phyloP scores from a whole-genome alignment of 2,888 invertebrate species.

The Clistopyga incitator region DNA sequence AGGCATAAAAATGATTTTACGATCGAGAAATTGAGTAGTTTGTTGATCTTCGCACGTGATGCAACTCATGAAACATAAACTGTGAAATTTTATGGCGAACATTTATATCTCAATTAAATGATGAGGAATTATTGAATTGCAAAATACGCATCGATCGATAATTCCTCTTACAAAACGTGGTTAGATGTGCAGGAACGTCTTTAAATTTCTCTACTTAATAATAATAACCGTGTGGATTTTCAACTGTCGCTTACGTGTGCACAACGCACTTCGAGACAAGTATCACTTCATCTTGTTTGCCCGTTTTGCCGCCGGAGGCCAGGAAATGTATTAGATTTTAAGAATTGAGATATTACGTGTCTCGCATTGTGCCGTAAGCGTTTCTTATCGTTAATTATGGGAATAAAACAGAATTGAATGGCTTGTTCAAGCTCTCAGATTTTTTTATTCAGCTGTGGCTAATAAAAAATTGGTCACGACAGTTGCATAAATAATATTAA shows the following conservation, averaged over 20 bases:
- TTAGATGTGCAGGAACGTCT: neutral
- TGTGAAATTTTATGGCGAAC: conserved; percentile 5
- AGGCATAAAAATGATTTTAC: conserved; percentile 9
- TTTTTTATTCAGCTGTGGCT: neutral
- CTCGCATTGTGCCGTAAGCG: conserved; percentile 51
- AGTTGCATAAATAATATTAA: conserved; percentile 33
- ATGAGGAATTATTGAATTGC: conserved; percentile 21
- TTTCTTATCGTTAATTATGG: conserved; percentile 49
- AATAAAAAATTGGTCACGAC: neutral
- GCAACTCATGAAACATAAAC: conserved; percentile 10
- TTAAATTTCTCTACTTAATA: neutral
- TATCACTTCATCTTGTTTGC: conserved; percentile 19
- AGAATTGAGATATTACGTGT: conserved; percentile 39
- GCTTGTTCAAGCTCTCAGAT: neutral
- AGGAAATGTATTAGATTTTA: conserved; percentile 52
- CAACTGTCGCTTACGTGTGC: conserved; percentile 3
- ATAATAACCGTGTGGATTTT: neutral
- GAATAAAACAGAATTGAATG: conserved; percentile 35
- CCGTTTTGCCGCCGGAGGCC: conserved; percentile 30
- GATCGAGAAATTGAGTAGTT: conserved; percentile 12
- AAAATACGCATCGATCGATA: conserved; percentile 5
- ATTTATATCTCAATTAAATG: conserved; percentile 34
- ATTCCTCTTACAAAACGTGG: neutral
- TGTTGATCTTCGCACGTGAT: neutral
- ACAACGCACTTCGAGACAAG: conserved; percentile 23